A percentile compares a stretch with the other conserved stretches of the same genome.
phyloP scores from a whole-genome alignment of 2,797 vertebrate genomes.

The Melanogrammus aeglefinus region DNA sequence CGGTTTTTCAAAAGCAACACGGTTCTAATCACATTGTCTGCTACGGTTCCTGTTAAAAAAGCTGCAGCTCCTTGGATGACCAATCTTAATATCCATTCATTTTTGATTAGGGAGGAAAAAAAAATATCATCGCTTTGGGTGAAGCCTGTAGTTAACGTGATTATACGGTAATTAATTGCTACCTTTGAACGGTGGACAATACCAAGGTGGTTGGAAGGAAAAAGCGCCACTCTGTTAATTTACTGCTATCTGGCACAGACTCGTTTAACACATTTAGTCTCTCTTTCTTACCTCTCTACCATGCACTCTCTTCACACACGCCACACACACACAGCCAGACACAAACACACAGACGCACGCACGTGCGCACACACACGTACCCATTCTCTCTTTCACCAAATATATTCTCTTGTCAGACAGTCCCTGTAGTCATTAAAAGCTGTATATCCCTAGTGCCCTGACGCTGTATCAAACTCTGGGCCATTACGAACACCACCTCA shows the following conservation, averaged over 20 bases:
- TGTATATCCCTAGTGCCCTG: conserved; percentile 50
- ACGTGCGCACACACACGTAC: neutral
- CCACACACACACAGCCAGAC: neutral
- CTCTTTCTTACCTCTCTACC: neutral
- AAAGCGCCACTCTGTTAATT: neutral
- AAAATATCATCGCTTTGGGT: neutral
- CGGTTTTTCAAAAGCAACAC: neutral
- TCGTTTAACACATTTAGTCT: neutral
- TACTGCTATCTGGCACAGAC: neutral
- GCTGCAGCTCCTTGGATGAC: neutral
- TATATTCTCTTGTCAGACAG: conserved; percentile 41
- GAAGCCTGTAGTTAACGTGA: neutral
- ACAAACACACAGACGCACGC: conserved; percentile 15
- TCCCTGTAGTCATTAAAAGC: conserved; percentile 43
- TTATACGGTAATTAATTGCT: neutral
- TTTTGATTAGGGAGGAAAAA: neutral
- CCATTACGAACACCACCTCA: conserved; percentile 53
- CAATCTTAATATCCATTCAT: neutral
- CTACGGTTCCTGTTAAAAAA: neutral
- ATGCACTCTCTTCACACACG: neutral
- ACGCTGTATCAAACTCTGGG: conserved; percentile 56
- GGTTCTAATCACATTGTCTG: neutral
- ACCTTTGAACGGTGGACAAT: neutral
- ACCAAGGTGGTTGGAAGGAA: neutral
- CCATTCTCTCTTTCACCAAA: conserved; percentile 19